phyloP scores from a whole-genome alignment of 2,888 invertebrate species.

The Harmothoe impar region DNA sequence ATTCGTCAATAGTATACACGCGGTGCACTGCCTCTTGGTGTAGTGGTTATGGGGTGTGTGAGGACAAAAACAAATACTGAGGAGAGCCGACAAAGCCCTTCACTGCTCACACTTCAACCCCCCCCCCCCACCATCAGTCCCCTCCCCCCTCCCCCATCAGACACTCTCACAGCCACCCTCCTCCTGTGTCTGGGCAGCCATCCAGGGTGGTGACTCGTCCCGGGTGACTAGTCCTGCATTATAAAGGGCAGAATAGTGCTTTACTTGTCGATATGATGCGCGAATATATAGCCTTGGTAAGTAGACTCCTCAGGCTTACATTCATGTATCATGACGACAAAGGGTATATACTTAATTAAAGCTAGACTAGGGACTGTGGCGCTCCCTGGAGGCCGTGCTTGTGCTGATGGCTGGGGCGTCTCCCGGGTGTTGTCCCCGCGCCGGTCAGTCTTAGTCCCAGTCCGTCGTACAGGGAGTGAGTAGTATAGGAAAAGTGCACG shows the following conservation, averaged over 20 bases:
- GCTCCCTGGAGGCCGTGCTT: background rate
- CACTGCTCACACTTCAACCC: background rate
- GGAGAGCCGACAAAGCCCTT: constrained; percentile 10
- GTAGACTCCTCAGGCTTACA: no score
- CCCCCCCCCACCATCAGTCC: background rate
- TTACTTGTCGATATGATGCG: no score
- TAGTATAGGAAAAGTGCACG: constrained; percentile 6
- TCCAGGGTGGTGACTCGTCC: background rate
- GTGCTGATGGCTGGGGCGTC: background rate
- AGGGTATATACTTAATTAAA: no score
- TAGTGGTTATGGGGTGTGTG: background rate
- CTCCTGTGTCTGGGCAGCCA: background rate
- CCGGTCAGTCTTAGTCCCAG: background rate
- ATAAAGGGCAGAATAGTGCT: no score
- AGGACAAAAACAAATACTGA: constrained; percentile 29
- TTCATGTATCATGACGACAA: no score
- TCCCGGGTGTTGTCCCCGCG: background rate
- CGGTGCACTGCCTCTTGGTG: background rate
- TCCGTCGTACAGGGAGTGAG: background rate
- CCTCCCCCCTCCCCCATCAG: background rate
- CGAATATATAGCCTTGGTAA: no score
- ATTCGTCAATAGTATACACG: background rate
- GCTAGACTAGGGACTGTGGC: no score
- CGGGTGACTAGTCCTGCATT: no score
- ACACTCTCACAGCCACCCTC: background rate